Base-by-base conservation (phyloP, 2,888 invertebrate species). In the Mesorhabditis spiculigera region DNA sequence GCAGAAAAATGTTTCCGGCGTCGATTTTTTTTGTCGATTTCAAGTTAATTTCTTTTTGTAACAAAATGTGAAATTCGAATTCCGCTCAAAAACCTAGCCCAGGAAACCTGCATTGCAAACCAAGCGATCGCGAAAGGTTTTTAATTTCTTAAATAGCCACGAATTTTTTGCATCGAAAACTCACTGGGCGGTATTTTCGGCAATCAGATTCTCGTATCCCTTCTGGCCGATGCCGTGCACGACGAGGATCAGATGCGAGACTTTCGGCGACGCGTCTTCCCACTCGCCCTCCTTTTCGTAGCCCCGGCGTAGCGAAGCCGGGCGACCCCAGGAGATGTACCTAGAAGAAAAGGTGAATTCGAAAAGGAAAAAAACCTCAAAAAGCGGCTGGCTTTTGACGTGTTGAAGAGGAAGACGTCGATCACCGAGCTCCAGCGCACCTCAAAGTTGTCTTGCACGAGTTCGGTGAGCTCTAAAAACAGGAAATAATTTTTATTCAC, bases 141-240 rank as follows among this genome's bases (percentile, higher is more conserved):
- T 28, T 28, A 28, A 28, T 1, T 28, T 28, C 28, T 28, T 28
- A 28, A 28, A 28, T 28, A 28, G 1, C 28, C 28, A 28, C 28
- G 28, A 28, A 28, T 28, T 28, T 28, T 28, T 28, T 28, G 28
- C 28, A 10, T 41, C 45, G 45, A 42, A 41, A 16, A 73, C 76
- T 65, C n/a, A 80, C 81, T 84, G 83, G 63, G 81, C 78, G 0
- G 84, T 81, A 71, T 84, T 85, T 70, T 81, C 81, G 4, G 84
- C 84, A 63, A 84, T 84, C 10, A 84, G 73, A 73, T 84, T 81
- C 71, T 84, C 84, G 67, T 84, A 85, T 65, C 84, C 84, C 68
- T 85, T 85, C 86, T 91, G 91, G 28, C 91, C 91, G 74, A 91
- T 91, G 70, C 91, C 91, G 86, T 91, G 91, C 70, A 91, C 90